These are phyloP conservation scores for Tetragnatha versicolor DNA, from an alignment of 1,140 invertebrate genomes.

Conservation along the genomic window DNA sequence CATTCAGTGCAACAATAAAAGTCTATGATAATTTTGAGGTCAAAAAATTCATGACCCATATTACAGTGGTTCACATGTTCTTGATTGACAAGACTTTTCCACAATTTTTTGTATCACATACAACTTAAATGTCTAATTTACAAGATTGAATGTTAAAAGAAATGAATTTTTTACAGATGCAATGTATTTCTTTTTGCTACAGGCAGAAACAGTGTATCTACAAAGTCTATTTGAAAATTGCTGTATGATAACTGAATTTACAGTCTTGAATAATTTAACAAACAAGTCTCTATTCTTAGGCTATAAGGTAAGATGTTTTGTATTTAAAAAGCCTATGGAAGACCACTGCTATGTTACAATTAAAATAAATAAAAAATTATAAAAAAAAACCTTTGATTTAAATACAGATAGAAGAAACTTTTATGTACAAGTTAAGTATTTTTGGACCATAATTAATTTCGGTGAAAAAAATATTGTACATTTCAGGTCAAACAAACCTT, in stretches of 20 bases:
- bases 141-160: conserved; percentile 35
- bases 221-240: not conserved
- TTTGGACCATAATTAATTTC: conserved; percentile 20
- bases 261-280: not conserved
- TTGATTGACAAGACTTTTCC: no score
- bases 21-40: no score
- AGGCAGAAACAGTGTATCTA: conserved; percentile 4
- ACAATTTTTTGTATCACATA: conserved; percentile 21
- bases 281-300: not conserved
- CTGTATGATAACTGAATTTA: not conserved
- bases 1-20: no score
- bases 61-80: no score
- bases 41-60: no score
- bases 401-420: not conserved
- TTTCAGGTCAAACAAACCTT: not conserved
- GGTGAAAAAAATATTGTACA: not conserved
- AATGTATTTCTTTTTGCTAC: not conserved
- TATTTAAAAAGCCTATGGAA: conserved; percentile 27
- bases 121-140: conserved; percentile 39
- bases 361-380: no score
- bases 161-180: conserved; percentile 52
- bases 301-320: no score
- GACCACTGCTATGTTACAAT: conserved; percentile 10
- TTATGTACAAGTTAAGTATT: conserved; percentile 22
- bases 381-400: no score